Evolutionary conservation across 2,888 invertebrate genomes (phyloP).

Genomic region (Pardosa pseudoannulata): DNA sequence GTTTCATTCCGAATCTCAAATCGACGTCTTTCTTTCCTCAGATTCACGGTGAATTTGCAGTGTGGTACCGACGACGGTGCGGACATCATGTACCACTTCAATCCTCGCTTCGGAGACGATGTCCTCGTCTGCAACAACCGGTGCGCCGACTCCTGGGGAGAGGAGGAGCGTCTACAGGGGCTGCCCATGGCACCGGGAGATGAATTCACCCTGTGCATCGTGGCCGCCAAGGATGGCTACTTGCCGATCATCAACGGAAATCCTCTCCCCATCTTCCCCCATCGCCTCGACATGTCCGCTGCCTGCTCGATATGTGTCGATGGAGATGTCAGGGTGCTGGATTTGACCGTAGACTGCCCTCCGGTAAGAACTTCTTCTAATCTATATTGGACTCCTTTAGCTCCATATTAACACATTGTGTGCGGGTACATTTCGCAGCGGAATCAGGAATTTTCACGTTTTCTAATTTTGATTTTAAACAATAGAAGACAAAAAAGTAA

Average conservation of each 20-base stretch:
- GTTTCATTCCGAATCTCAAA: background rate
- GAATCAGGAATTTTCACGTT: too few species aligned
- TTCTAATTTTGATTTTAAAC: too few species aligned
- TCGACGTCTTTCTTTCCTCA: background rate
- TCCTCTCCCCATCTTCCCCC: conserved; percentile 34
- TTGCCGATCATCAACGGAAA: conserved; percentile 42
- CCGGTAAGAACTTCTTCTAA: conserved; percentile 65
- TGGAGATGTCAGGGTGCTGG: conserved; percentile 52
- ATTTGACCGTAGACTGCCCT: conserved; percentile 52
- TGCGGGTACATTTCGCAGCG: too few species aligned
- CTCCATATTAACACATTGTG: too few species aligned
- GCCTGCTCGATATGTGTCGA: conserved; percentile 57
- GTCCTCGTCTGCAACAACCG: conserved; percentile 87
- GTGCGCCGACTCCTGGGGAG: conserved; percentile 87
- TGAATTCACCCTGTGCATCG: conserved; percentile 84
- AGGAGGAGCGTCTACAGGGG: conserved; percentile 83
- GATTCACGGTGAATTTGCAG: conserved; percentile 65
- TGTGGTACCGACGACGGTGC: conserved; percentile 59
- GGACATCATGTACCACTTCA: conserved; percentile 87
- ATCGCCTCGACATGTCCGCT: conserved; percentile 57
- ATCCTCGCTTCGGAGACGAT: conserved; percentile 85
- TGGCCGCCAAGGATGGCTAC: conserved; percentile 53
- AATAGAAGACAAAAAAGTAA: too few species aligned
- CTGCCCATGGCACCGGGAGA: conserved; percentile 84
- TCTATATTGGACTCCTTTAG: too few species aligned